Evolutionary conservation across 2,113 vertebrate species (phyloP).

Genomic region (Pogonocichla stellata): DNA sequence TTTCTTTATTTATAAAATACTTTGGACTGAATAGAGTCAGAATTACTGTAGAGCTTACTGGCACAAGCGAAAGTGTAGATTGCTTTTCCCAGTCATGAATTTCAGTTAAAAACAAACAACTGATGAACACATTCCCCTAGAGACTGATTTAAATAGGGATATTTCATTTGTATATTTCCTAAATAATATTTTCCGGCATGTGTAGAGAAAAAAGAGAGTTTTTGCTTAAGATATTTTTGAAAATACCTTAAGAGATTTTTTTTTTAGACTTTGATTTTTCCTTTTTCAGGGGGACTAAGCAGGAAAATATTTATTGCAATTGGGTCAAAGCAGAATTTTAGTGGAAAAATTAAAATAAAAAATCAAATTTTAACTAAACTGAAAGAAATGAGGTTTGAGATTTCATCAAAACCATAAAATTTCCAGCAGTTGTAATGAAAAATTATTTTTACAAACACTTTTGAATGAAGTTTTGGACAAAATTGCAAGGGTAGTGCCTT

Average conservation of each 20-base stretch:
- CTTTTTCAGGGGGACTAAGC: neutral
- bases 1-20: constrained; percentile 38
- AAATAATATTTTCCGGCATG: neutral
- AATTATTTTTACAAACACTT: neutral
- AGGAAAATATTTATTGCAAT: neutral
- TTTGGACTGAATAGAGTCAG: neutral
- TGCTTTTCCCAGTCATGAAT: constrained; percentile 1
- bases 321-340: neutral
- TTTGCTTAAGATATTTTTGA: neutral
- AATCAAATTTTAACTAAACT: neutral
- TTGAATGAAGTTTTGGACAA: neutral
- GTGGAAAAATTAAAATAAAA: neutral
- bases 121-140: neutral
- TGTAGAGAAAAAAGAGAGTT: neutral
- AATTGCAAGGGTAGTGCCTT: neutral
- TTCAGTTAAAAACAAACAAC: constrained; percentile 11
- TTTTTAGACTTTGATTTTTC: neutral
- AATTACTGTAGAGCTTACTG: constrained; percentile 12
- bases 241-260: neutral
- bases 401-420: neutral
- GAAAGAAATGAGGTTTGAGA: neutral
- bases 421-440: neutral
- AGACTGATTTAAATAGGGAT: neutral
- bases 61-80: neutral
- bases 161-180: neutral